Evolutionary conservation across 2,797 vertebrate genomes (phyloP).

Genomic region (Bucorvus abyssinicus): DNA sequence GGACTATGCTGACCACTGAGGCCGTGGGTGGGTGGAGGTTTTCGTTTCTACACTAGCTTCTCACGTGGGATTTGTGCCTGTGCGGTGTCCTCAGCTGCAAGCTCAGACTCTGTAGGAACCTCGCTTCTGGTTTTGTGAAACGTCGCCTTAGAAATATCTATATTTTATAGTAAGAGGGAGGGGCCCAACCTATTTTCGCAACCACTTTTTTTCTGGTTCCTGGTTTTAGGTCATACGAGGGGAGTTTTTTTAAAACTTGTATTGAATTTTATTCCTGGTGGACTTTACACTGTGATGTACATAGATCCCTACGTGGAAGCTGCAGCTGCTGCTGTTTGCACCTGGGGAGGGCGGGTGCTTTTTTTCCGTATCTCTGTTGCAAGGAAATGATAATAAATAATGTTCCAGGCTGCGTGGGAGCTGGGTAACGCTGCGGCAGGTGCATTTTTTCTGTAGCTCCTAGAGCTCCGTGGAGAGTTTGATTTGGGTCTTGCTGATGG

Average conservation of each 20-base stretch:
- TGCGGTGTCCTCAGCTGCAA: not conserved
- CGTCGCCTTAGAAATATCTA: not conserved
- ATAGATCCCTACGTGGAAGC: not conserved
- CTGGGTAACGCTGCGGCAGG: rapidly evolving
- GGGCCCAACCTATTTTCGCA: constrained; percentile 15
- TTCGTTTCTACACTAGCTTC: not conserved
- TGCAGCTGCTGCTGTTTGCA: constrained; percentile 23
- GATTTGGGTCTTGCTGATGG: not conserved
- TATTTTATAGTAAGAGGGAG: constrained; percentile 18
- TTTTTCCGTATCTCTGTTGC: not conserved
- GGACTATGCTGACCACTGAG: constrained; percentile 61
- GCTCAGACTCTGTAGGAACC: constrained; percentile 37
- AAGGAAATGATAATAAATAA: constrained; percentile 46
- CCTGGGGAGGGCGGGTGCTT: not conserved
- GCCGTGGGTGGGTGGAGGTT: not conserved
- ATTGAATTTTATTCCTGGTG: not conserved
- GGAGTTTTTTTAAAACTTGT: not conserved
- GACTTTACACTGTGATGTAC: constrained; percentile 47
- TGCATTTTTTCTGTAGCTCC: not conserved
- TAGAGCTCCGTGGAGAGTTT: rapidly evolving
- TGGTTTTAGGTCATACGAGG: not conserved
- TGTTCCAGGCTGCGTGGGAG: not conserved
- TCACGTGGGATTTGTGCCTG: not conserved
- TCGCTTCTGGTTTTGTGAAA: constrained; percentile 44
- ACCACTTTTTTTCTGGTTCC: not conserved